Base-by-base conservation (phyloP, 2,113 vertebrate species). In the Elaphurus davidianus region DNA sequence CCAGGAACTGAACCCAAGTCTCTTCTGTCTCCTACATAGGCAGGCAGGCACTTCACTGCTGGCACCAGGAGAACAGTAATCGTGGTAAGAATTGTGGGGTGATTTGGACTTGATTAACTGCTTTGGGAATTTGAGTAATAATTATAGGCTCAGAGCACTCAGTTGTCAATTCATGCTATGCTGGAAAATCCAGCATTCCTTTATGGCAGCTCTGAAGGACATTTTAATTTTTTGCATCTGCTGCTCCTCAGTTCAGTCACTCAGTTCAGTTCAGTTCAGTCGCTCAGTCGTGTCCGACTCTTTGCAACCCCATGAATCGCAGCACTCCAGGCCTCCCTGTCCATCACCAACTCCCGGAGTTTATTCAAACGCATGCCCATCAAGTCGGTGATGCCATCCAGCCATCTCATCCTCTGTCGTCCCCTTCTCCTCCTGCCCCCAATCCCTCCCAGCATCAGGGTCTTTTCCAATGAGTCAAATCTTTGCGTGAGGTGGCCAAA, bases 341-440 rank as follows among this genome's bases (percentile, higher is more conserved):
- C 67, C 19, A 21, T 23, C n/a, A 23, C 67, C n/a, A 71, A 23
- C n/a, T 71, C n/a, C 19, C 0, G 0, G 67, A 23, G n/a, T n/a
- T 23, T 71, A 10, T 10, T 21, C 10, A 23, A 40, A 71, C 19
- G 12, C n/a, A 1, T 23, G 4, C 12, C n/a, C n/a, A 23, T 23
- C 5, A 2, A 40, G 17, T 11, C 5, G 5, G 67, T 40, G n/a
- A 71, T 71, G 10, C n/a, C n/a, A 36, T 71, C 67, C 67, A 40
- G 23, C 19, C 2, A 71, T 40, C 67, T 40, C n/a, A 40, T 40
- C 2, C 1, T 13, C n/a, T 71, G 19, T 40, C 1, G 19, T 23
- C 67, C 10, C 5, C n/a, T 71, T 71, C 2, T 40, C 67, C n/a
- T 40, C n/a, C n/a, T 71, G 67, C 19, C 67, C 12, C 6, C 10